Percentiles rank a stretch among this genome's conserved stretches.
These are phyloP conservation scores for Holothuria leucospilota DNA, from an alignment of 53 echinoderm and acorn worm species.

Conservation along the genomic window DNA sequence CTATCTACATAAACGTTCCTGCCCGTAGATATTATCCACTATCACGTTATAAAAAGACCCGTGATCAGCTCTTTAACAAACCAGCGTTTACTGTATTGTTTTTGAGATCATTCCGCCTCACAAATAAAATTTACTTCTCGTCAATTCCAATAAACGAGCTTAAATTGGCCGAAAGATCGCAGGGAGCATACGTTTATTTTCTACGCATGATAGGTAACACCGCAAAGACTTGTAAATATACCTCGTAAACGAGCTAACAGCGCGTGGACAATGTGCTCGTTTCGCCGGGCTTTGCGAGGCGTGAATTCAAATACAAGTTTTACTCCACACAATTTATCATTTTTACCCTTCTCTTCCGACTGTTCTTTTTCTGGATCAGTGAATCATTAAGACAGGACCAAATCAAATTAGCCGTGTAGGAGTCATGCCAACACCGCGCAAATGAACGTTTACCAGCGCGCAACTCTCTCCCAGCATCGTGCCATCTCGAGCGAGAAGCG, in stretches of 20 bases:
- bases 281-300: slow-evolving; percentile 34
- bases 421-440: slow-evolving; percentile 23
- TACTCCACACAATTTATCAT: slow-evolving; percentile 26
- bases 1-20: too few species aligned
- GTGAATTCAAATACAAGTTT: slow-evolving; percentile 41
- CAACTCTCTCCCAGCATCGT: neutral
- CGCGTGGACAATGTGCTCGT: slow-evolving; percentile 21
- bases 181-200: slow-evolving; percentile 20
- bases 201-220: slow-evolving; percentile 12
- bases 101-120: too few species aligned
- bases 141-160: slow-evolving; percentile 29
- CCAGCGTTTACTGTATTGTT: too few species aligned
- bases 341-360: slow-evolving; percentile 3
- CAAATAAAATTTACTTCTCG: slow-evolving; percentile 35
- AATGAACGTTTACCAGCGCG: slow-evolving; percentile 26
- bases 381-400: slow-evolving; percentile 38
- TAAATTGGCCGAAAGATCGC: slow-evolving; percentile 43
- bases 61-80: too few species aligned
- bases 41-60: too few species aligned
- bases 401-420: slow-evolving; percentile 45
- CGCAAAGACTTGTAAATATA: neutral
- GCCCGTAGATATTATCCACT: too few species aligned
- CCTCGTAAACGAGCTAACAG: slow-evolving; percentile 25
- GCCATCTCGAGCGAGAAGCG: slow-evolving; percentile 35
- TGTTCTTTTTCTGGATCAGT: slow-evolving; percentile 10